Evolutionary conservation across 2,888 invertebrate genomes (phyloP).

Genomic region (Rugalucina vietnamica): DNA sequence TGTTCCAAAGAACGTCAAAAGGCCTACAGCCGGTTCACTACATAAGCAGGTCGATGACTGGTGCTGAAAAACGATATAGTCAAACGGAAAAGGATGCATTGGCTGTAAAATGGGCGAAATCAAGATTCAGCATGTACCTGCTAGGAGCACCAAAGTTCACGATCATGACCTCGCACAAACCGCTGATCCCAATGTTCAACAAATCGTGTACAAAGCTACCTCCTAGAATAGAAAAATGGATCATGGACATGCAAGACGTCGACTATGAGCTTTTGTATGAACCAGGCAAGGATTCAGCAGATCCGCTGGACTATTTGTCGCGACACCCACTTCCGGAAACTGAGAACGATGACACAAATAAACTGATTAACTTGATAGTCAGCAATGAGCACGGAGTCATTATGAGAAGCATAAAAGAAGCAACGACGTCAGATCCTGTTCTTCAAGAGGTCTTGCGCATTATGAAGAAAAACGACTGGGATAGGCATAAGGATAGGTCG

Average conservation of each 20-base stretch:
- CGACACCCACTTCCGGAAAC: slow-evolving; percentile 21
- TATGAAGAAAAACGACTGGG: slow-evolving; percentile 19
- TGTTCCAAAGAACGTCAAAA: neutral
- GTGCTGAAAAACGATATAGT: slow-evolving; percentile 35
- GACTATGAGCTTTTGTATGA: slow-evolving; percentile 18
- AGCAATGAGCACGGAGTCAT: slow-evolving; percentile 20
- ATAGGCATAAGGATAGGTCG: neutral
- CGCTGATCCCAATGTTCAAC: slow-evolving; percentile 40
- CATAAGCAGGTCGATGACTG: slow-evolving; percentile 1
- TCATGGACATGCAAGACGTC: slow-evolving; percentile 31
- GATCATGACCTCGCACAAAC: slow-evolving; percentile 20
- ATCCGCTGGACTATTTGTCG: slow-evolving; percentile 27
- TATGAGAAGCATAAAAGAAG: neutral
- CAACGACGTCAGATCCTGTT: neutral
- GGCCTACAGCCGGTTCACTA: neutral
- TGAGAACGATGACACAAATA: slow-evolving; percentile 24
- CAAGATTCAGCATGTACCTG: slow-evolving; percentile 20
- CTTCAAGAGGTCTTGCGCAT: slow-evolving; percentile 15
- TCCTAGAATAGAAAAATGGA: slow-evolving; percentile 43
- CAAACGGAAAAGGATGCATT: slow-evolving; percentile 35
- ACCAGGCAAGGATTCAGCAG: slow-evolving; percentile 45
- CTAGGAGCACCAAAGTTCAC: slow-evolving; percentile 42
- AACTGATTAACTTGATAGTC: slow-evolving; percentile 14
- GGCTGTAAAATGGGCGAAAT: slow-evolving; percentile 31
- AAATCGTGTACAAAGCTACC: slow-evolving; percentile 33